These are phyloP conservation scores for Cyrtorhinus lividipennis DNA, from an alignment of 1,140 invertebrate species.

Conservation along the genomic window DNA sequence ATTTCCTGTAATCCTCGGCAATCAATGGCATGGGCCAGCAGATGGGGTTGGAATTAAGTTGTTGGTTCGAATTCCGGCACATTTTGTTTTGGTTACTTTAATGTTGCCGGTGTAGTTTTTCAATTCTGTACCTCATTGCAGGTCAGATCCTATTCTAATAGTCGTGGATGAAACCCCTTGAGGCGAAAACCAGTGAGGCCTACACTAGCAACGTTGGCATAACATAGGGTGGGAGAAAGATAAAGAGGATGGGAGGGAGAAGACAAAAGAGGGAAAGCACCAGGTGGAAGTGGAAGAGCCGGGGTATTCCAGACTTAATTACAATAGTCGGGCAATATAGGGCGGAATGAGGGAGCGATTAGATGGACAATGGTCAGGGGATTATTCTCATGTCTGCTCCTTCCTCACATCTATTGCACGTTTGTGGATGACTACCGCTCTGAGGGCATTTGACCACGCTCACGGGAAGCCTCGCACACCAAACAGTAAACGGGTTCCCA, in stretches of 20 bases:
- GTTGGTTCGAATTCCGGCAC: too few species aligned
- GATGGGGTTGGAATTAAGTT: too few species aligned
- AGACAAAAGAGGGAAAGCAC: neutral
- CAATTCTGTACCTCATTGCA: too few species aligned
- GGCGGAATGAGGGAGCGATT: constrained; percentile 12
- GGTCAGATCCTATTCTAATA: too few species aligned
- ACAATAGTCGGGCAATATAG: constrained; percentile 11
- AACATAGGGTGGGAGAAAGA: too few species aligned
- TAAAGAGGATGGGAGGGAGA: neutral
- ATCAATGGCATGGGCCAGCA: too few species aligned
- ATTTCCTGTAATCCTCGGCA: too few species aligned
- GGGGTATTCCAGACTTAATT: neutral
- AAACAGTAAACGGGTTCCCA: constrained; percentile 10
- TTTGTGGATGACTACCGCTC: neutral
- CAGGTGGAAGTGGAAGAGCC: neutral
- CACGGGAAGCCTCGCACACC: neutral
- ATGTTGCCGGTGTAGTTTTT: too few species aligned
- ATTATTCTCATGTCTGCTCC: constrained; percentile 11
- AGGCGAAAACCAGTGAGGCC: too few species aligned
- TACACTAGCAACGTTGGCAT: too few species aligned
- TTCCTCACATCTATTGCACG: neutral
- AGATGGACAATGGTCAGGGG: constrained; percentile 13
- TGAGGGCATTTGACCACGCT: neutral
- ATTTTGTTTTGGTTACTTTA: too few species aligned
- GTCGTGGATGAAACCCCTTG: too few species aligned